Evolutionary conservation across 2,888 invertebrate genomes (phyloP), one percentile per base, ranked within the genome.

Genomic region (Trachelus iudaicus): DNA sequence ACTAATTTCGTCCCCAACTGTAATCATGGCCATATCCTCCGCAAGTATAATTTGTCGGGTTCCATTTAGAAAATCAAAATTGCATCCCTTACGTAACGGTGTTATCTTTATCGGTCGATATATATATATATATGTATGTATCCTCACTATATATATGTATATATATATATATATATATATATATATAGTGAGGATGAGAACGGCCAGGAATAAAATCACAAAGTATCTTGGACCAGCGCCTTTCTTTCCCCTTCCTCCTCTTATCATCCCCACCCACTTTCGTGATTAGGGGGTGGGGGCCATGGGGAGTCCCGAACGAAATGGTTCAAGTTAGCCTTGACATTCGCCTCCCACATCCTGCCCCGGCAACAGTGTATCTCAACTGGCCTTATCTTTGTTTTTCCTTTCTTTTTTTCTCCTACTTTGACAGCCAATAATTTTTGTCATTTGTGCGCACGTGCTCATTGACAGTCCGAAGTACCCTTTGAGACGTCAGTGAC

Each of bases 341-440:
- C 86, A 86, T 87, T 86, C 86, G 87, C 86, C 87, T 87, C 87
- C 86, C 87, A 86, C 86, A 86, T 86, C 85, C 87, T 86, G 87
- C 83, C 83, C 78, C 76, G 69, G 71, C 80, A 73, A 73, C 86
- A 86, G 86, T 81, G 87, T 73, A 76, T 83, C 86, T 85, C 86
- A 87, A 82, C 81, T 73, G 73, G 40, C 40, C 23, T 56, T 15
- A 15, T 56, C 56, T 56, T 56, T 9, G 9, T 56, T 30, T 3
- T 9, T 30, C n/a, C 3, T 34, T 34, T 73, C 4, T n/a, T 73
- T 13, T 23, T 73, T 34, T 4, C 35, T 3, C 13, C 11, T 11
- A 34, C 11, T 15, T 13, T 34, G 35, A n/a, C n/a, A 6, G n/a
- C 6, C 3, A 35, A 9, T 9, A 6, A 34, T 23, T 40, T 40